Evolutionary conservation across 2,113 vertebrate species (phyloP), one percentile per base, ranked within the genome.

Genomic region (Mungos mungo): DNA sequence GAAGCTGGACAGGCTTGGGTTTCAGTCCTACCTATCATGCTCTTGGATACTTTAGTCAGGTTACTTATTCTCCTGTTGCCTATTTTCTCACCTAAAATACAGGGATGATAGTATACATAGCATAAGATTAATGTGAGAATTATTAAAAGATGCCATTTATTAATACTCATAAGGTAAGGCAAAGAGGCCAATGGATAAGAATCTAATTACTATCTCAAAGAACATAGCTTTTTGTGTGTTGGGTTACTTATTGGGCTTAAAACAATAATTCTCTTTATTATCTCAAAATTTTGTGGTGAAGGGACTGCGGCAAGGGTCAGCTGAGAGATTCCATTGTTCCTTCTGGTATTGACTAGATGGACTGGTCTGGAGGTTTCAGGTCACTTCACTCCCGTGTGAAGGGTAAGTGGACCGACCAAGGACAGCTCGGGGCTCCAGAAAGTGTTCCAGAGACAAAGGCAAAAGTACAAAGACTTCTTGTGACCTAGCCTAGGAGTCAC

Each of bases 271-370:
- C 19, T 76, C 74, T 95, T 45, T 91, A 74, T 52, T 88, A 31
- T 2, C 54, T 47, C 33, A 45, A n/a, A 47, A 18, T 79, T 33
- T 77, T 27, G 19, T 29, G 27, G n/a, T 27, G 77, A 41, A 96
- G 71, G 7, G n/a, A 31, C n/a, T 47, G 25, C 66, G 45, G 14
- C 45, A 50, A 54, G n/a, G 41, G 7, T 65, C 65, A 45, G 16
- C 18, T 21, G 14, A 91, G n/a, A 71, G 81, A 82, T 41, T 35
- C 65, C 60, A 3, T 47, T 68, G 29, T 45, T 27, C 35, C 5
- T 13, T 0, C 0, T 2, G 29, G 9, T 33, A 13, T 23, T 68
- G 33, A 33, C 23, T 1, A 4, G 23, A 11, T 47, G 57, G n/a
- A 12, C 50, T 66, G 14, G 13, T n/a, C 35, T 33, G 3, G 25